phyloP scores from a whole-genome alignment of 2,888 invertebrate genomes.

The Stegana nigrithorax region DNA sequence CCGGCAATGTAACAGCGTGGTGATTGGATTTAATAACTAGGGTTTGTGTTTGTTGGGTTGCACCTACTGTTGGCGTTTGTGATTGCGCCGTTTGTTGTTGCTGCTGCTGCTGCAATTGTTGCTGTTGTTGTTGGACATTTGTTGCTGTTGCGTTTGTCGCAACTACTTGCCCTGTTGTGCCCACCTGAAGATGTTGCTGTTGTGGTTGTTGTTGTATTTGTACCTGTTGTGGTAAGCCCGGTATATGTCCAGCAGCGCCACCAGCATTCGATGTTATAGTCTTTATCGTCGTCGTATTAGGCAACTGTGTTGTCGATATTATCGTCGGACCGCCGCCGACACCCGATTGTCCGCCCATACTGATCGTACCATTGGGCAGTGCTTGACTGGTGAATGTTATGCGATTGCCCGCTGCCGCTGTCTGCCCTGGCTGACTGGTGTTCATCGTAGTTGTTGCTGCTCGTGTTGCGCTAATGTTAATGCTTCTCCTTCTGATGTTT shows the following conservation, averaged over 20 bases:
- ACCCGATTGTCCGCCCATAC: conserved; percentile 68
- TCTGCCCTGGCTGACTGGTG: conserved; percentile 61
- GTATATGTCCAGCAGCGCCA: conserved; percentile 54
- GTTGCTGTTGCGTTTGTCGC: conserved; percentile 48
- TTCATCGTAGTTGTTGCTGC: conserved; percentile 54
- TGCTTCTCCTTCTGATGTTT: no score
- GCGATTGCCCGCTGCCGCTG: conserved; percentile 70
- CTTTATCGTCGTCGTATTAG: conserved; percentile 68
- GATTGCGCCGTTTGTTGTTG: conserved; percentile 41
- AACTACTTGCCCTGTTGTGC: conserved; percentile 49
- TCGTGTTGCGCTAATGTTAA: no score
- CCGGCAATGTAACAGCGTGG: conserved; percentile 71
- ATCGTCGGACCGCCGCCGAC: conserved; percentile 55
- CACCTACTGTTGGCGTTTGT: conserved; percentile 64
- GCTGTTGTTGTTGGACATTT: conserved; percentile 50
- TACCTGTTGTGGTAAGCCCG: conserved; percentile 54
- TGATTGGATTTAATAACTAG: conserved; percentile 69
- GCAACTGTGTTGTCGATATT: conserved; percentile 70
- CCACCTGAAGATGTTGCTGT: conserved; percentile 34
- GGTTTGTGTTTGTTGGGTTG: conserved; percentile 68
- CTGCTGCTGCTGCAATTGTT: conserved; percentile 35
- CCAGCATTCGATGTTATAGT: conserved; percentile 63
- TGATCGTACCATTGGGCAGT: conserved; percentile 79
- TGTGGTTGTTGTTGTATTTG: conserved; percentile 37
- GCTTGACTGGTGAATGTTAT: conserved; percentile 74